Base-by-base conservation (phyloP, 2,797 vertebrate genomes). In the Hydrolagus colliei region DNA sequence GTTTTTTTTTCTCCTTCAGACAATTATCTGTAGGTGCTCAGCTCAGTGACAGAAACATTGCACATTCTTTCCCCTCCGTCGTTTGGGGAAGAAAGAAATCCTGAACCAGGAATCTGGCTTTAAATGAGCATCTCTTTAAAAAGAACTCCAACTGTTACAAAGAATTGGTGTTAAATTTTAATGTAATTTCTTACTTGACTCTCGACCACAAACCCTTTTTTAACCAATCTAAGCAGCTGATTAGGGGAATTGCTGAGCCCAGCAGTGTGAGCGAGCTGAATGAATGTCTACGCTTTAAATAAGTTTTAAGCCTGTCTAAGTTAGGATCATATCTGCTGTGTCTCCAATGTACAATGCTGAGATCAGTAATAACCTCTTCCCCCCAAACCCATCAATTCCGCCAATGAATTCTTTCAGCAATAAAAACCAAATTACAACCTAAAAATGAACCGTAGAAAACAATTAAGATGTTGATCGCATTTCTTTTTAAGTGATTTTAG, bases 151-250 rank as follows among this genome's bases (percentile, higher is more conserved):
- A 84, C 11, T 32, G 12, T 32, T 80, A 62, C 77, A 80, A 80
- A 79, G 77, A 32, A 79, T 79, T 79, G 63, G 62, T 12, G 13
- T 22, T 78, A 78, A 78, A 20, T n/a, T 78, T 78, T 52, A 27
- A 20, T 22, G 18, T 11, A 9, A 18, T 6, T 76, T 27, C 13
- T 22, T 10, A 27, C 22, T 79, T 79, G 22, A 9, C 12, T 63
- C 20, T 79, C 77, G 63, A 27, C 61, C 41, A 76, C 27, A 52
- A 18, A 76, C 41, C n/a, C 16, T 20, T n/a, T 7, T 12, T 63
- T 63, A 63, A 52, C 18, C 27, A 22, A 9, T 77, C 14, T n/a
- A 20, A 63, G 20, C n/a, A 79, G 32, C 20, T 27, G 9, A 27
- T 13, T 14, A 63, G 22, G 14, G 61, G 12, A 79, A 79, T 79